Conservation (phyloP, 1,140 invertebrate species). For the Orchesella cincta region DNA sequence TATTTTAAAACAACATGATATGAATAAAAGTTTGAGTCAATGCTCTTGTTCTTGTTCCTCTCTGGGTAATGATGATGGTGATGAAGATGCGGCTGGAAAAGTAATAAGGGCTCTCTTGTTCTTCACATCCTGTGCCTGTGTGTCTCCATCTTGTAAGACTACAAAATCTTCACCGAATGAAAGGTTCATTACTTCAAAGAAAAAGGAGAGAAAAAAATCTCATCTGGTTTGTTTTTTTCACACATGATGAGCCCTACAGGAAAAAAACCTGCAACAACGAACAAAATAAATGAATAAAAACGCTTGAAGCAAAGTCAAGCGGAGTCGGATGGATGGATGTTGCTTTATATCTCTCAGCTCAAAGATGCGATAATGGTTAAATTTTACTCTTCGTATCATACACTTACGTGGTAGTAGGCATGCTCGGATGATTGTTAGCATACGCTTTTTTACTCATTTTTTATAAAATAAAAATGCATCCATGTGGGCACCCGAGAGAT, state of each 20-base stretch:
- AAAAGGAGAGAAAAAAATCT: slow-evolving; percentile 24
- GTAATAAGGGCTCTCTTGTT: slow-evolving; percentile 18
- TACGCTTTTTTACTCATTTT: too few relatives aligned
- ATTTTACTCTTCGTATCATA: too few relatives aligned
- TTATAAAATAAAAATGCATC: too few relatives aligned
- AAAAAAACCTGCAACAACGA: slow-evolving; percentile 8
- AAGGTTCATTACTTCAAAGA: slow-evolving; percentile 29
- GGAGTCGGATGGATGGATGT: too few relatives aligned
- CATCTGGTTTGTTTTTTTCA: slow-evolving; percentile 28
- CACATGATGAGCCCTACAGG: slow-evolving; percentile 5
- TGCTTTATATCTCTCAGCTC: too few relatives aligned
- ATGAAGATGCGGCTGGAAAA: slow-evolving; percentile 15
- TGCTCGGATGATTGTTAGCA: too few relatives aligned
- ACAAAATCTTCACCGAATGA: neutral
- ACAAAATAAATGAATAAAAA: slow-evolving; percentile 7
- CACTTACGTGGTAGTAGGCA: too few relatives aligned
- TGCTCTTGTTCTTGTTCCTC: neutral
- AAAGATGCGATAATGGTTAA: too few relatives aligned
- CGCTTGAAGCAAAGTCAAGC: slow-evolving; percentile 9
- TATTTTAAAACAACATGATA: too few relatives aligned
- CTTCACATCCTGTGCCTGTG: slow-evolving; percentile 9
- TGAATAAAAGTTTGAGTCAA: slow-evolving; percentile 24
- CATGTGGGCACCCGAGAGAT: too few relatives aligned
- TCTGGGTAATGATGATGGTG: slow-evolving; percentile 5
- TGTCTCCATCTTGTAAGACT: neutral